Percentiles rank a stretch among this genome's conserved stretches.
These are phyloP conservation scores for Acipenser ruthenus DNA, from an alignment of 2,797 vertebrate genomes.

Conservation along the genomic window DNA sequence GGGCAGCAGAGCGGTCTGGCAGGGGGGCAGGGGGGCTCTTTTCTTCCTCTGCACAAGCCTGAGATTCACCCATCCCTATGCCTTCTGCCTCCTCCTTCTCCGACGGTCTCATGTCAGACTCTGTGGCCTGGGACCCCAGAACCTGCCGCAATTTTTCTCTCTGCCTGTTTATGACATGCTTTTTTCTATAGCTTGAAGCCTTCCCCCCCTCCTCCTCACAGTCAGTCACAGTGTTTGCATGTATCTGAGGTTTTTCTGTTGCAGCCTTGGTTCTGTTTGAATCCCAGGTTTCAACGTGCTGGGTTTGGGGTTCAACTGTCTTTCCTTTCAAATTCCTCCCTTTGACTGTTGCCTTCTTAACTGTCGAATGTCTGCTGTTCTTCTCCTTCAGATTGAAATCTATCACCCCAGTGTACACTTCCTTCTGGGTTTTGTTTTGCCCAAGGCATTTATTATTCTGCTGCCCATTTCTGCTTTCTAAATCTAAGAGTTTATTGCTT, in stretches of 20 bases:
- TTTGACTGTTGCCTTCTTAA: conserved; percentile 15
- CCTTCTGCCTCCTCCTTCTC: conserved; percentile 15
- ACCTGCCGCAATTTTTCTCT: conserved; percentile 38
- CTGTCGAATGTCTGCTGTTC: conserved; percentile 18
- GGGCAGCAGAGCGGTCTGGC: conserved; percentile 40
- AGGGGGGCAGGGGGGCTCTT: not conserved
- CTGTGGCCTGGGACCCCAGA: conserved; percentile 22
- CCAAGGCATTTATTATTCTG: conserved; percentile 5
- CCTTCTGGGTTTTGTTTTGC: conserved; percentile 20
- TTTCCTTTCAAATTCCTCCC: conserved; percentile 10
- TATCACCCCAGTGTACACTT: not conserved
- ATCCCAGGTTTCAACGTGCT: not conserved
- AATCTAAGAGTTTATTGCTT: conserved; percentile 4
- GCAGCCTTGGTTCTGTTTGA: not conserved
- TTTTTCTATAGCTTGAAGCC: conserved; percentile 21
- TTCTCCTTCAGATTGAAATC: conserved; percentile 5
- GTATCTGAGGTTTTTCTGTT: conserved; percentile 14
- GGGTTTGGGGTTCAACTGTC: too few species aligned
- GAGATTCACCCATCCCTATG: not conserved
- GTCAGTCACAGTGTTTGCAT: not conserved
- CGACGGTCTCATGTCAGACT: not conserved
- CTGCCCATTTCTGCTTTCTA: conserved; percentile 14
- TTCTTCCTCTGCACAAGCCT: conserved; percentile 17
- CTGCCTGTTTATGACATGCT: conserved; percentile 31
- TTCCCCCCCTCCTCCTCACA: not conserved